These are phyloP conservation scores for Corapipo altera DNA, from an alignment of 2,113 vertebrate genomes.

Conservation along the genomic window DNA sequence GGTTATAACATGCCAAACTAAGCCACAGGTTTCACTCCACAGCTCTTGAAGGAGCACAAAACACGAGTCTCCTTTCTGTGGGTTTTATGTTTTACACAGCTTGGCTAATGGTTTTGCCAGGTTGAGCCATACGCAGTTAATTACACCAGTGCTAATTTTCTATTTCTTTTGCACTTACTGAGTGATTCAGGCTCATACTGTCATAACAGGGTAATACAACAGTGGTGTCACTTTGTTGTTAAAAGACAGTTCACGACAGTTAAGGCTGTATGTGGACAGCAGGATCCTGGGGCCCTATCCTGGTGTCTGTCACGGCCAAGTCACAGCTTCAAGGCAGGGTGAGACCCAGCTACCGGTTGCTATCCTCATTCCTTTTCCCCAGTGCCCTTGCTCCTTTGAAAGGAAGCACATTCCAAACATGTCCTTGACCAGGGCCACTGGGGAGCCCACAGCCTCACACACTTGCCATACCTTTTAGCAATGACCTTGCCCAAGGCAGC, in stretches of 20 bases:
- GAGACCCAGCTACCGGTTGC: neutral
- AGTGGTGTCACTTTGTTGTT: neutral
- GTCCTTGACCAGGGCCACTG: neutral
- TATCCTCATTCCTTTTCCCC: neutral
- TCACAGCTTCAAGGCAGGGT: neutral
- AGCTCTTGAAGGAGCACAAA: neutral
- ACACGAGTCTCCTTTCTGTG: neutral
- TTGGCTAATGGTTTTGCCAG: neutral
- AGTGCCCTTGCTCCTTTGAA: neutral
- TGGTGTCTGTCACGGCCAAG: neutral
- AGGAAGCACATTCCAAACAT: neutral
- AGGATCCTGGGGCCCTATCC: neutral
- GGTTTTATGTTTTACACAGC: neutral
- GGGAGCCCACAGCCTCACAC: neutral
- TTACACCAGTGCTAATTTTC: neutral
- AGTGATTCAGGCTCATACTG: neutral
- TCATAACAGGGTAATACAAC: neutral
- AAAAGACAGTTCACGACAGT: neutral
- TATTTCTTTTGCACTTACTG: neutral
- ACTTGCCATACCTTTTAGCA: neutral
- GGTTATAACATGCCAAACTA: slow-evolving; percentile 19
- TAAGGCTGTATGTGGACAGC: neutral
- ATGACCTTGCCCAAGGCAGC: neutral
- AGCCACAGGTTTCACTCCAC: slow-evolving; percentile 1
- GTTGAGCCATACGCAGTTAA: neutral